These are phyloP conservation scores for Pinna nobilis DNA, from an alignment of 1,140 invertebrate genomes.

Conservation along the genomic window DNA sequence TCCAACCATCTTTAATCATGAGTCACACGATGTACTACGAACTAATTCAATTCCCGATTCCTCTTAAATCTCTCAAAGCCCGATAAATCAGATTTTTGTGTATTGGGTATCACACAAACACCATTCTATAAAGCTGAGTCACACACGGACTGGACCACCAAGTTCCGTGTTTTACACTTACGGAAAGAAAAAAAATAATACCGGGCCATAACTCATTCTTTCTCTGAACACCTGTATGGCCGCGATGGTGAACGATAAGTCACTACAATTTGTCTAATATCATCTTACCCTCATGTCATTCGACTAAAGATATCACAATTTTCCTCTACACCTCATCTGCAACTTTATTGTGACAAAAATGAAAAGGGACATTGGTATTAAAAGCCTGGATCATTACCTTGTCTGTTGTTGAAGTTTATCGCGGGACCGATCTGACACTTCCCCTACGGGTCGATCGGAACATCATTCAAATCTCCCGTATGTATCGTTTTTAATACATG, in stretches of 20 bases:
- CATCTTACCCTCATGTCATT: background rate
- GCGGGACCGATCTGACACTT: background rate
- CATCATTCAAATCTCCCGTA: slow-evolving; percentile 7
- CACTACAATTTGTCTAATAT: slow-evolving; percentile 6
- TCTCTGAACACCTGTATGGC: slow-evolving; percentile 8
- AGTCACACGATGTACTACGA: too few species aligned
- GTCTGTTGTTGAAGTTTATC: slow-evolving; percentile 8
- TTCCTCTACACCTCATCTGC: slow-evolving; percentile 8
- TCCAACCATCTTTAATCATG: too few species aligned
- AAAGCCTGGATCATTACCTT: slow-evolving; percentile 16
- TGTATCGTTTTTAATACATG: slow-evolving; percentile 21
- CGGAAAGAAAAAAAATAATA: too few species aligned
- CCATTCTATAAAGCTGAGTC: too few species aligned
- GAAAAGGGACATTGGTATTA: background rate
- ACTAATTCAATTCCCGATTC: too few species aligned
- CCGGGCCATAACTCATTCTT: too few species aligned
- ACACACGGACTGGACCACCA: too few species aligned
- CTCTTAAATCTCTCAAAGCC: too few species aligned
- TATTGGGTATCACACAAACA: too few species aligned
- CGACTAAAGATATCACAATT: slow-evolving; percentile 2
- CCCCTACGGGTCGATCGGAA: slow-evolving; percentile 3
- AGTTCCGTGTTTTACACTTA: too few species aligned
- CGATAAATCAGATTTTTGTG: too few species aligned
- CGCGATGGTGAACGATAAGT: slow-evolving; percentile 10
- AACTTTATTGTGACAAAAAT: slow-evolving; percentile 9